phyloP scores from a whole-genome alignment of 1,140 invertebrate genomes.

The Cherax destructor region DNA sequence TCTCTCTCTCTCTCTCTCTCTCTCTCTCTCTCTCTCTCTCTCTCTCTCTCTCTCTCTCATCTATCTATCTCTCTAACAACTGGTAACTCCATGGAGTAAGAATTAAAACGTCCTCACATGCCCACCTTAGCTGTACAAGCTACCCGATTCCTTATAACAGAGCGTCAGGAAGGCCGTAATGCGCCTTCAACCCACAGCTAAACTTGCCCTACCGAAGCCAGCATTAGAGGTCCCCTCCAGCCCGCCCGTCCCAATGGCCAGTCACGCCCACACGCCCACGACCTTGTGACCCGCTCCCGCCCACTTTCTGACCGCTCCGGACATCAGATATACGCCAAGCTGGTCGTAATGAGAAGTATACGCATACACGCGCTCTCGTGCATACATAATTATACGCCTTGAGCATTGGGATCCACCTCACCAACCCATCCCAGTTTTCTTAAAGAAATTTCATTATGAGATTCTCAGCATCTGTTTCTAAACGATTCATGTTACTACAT shows the following conservation, averaged over 20 bases:
- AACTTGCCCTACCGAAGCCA: background rate
- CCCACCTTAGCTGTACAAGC: background rate
- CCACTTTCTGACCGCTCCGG: background rate
- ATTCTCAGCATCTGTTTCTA: too few relatives aligned
- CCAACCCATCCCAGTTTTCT: background rate
- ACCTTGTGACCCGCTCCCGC: conserved; percentile 42
- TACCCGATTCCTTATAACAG: background rate
- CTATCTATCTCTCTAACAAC: too few relatives aligned
- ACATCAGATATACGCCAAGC: conserved; percentile 40
- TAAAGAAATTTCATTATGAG: too few relatives aligned
- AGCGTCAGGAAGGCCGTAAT: background rate
- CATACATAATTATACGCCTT: background rate
- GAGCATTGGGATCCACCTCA: too few relatives aligned
- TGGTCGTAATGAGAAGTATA: conserved; percentile 32
- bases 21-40: too few relatives aligned
- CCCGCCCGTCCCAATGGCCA: conserved; percentile 17
- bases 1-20: too few relatives aligned
- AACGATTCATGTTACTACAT: too few relatives aligned
- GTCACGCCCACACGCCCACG: conserved; percentile 54
- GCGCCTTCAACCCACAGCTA: background rate
- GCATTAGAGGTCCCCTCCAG: background rate
- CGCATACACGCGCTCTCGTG: background rate
- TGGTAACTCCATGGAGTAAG: too few relatives aligned
- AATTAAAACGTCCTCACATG: too few relatives aligned
- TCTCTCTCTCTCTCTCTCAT: too few relatives aligned